Conservation (phyloP, 2,113 vertebrate species). For the Pipra filicauda region DNA sequence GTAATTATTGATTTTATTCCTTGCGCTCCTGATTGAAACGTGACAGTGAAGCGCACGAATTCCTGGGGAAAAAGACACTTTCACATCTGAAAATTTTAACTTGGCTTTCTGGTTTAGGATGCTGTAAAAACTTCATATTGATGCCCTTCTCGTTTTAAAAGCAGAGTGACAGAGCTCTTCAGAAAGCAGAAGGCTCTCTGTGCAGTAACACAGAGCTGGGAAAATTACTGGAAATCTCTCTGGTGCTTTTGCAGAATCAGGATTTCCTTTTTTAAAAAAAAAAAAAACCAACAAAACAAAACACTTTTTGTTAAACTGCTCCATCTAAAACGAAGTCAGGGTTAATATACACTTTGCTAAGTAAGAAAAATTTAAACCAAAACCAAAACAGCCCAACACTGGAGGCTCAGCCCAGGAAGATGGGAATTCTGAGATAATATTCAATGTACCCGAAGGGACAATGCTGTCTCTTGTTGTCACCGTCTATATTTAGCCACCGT, state of each 20-base stretch:
- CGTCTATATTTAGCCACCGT: slow-evolving; percentile 54
- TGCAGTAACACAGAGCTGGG: background rate
- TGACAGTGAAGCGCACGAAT: background rate
- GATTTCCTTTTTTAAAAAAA: background rate
- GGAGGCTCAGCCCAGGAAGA: slow-evolving; percentile 47
- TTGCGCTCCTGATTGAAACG: background rate
- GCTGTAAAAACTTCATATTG: background rate
- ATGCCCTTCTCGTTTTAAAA: background rate
- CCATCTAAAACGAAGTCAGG: background rate
- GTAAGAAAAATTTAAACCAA: background rate
- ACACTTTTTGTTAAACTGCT: background rate
- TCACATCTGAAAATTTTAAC: background rate
- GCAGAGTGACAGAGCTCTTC: background rate
- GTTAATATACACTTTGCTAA: slow-evolving; percentile 19
- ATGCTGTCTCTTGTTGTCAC: slow-evolving; percentile 56
- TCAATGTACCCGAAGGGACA: slow-evolving; percentile 28
- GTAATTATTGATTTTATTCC: background rate
- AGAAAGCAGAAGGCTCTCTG: background rate
- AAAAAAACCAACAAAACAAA: background rate
- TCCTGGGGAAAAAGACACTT: background rate
- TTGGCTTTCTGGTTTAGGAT: background rate
- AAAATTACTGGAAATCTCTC: background rate
- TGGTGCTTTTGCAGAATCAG: background rate
- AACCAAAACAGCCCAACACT: background rate
- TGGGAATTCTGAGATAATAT: slow-evolving; percentile 57